phyloP scores from a whole-genome alignment of 2,797 vertebrate genomes.

The Poecilia velifera region DNA sequence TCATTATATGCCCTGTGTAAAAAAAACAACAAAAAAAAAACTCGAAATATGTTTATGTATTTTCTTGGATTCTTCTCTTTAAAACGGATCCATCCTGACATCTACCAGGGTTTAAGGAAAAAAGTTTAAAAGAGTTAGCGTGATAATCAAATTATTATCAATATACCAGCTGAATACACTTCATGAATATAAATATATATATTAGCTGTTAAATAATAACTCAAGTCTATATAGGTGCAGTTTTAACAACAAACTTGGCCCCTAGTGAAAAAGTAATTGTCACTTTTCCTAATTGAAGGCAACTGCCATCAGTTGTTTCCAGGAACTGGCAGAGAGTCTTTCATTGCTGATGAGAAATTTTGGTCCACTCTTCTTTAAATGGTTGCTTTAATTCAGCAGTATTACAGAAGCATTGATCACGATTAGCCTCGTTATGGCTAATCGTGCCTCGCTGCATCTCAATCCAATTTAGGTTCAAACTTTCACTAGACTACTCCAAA shows the following conservation, averaged over 20 bases:
- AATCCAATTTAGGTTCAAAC: not conserved
- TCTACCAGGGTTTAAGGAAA: not conserved
- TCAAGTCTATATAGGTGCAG: not conserved
- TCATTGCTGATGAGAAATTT: not conserved
- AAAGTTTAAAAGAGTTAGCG: no score
- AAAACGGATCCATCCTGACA: not conserved
- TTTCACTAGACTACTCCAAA: not conserved
- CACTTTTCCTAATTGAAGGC: not conserved
- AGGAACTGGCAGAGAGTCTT: not conserved
- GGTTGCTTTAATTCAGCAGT: not conserved
- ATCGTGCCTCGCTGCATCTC: not conserved
- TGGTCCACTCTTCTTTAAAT: not conserved
- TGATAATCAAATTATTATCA: no score
- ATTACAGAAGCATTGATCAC: not conserved
- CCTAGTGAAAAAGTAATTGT: not conserved
- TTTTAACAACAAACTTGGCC: not conserved
- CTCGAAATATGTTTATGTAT: not conserved
- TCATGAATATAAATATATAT: not conserved
- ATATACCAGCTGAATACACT: no score
- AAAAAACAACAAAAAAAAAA: not conserved
- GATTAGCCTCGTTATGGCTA: not conserved
- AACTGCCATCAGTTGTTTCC: not conserved
- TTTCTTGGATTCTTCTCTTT: not conserved
- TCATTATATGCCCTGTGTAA: conserved; percentile 89
- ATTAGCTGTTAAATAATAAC: not conserved